phyloP scores from a whole-genome alignment of 1,140 invertebrate species.

The Asobara japonica region DNA sequence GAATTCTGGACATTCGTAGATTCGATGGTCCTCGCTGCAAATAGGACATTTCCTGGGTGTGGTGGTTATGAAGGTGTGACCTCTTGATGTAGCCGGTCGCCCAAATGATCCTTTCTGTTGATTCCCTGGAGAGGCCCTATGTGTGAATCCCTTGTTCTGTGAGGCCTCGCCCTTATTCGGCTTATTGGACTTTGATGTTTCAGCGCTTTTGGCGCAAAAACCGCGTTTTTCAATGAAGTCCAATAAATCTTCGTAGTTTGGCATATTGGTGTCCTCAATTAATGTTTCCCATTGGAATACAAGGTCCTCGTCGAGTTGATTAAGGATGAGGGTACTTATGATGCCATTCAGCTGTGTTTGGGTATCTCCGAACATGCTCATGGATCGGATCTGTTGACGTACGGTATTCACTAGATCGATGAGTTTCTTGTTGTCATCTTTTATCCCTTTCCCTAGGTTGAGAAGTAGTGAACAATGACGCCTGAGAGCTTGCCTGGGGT shows the following conservation, averaged over 20 bases:
- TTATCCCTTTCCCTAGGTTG: neutral
- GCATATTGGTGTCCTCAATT: neutral
- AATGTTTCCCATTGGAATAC: constrained; percentile 11
- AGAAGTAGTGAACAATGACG: neutral
- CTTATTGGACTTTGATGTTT: neutral
- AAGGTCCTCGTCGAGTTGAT: neutral
- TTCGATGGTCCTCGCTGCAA: neutral
- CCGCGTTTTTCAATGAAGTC: neutral
- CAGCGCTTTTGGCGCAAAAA: neutral
- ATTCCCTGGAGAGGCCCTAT: neutral
- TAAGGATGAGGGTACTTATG: neutral
- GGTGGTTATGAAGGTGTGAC: neutral
- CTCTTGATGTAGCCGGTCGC: neutral
- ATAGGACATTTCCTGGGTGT: neutral
- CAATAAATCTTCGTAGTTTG: neutral
- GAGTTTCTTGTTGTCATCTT: neutral
- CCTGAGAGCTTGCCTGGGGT: neutral
- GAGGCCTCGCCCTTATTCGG: neutral
- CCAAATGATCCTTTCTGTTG: neutral
- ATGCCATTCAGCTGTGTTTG: neutral
- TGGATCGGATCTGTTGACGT: neutral
- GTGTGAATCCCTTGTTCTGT: neutral
- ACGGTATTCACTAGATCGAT: neutral
- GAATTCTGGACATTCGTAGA: neutral
- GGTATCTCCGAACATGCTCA: neutral